A percentile compares a stretch with the other conserved stretches of the same genome.
Evolutionary conservation across 1,140 invertebrate species (phyloP).

Genomic region (Hylaeus volcanicus): DNA sequence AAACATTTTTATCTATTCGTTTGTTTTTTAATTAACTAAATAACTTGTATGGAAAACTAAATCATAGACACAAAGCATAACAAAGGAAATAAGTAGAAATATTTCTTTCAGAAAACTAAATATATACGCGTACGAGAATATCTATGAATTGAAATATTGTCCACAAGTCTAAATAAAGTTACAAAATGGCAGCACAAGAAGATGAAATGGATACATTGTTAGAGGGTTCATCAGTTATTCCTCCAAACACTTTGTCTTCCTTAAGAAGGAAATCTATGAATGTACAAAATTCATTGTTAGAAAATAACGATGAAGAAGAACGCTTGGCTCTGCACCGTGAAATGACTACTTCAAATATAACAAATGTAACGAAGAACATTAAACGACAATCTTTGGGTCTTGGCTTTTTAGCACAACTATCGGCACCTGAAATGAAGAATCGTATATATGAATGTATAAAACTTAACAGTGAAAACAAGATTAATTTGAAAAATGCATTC

Average conservation of each 20-base stretch:
- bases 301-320: slow-evolving; percentile 77
- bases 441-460: slow-evolving; percentile 84
- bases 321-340: slow-evolving; percentile 62
- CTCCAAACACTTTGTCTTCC: neutral
- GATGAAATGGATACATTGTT: neutral
- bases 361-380: slow-evolving; percentile 11
- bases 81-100: neutral
- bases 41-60: neutral
- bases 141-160: neutral
- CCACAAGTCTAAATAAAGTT: neutral
- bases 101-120: neutral
- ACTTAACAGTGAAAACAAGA: slow-evolving; percentile 86
- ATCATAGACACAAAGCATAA: neutral
- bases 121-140: neutral
- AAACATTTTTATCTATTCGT: slow-evolving; percentile 7
- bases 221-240: too few species aligned
- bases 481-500: slow-evolving; percentile 93
- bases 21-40: neutral
- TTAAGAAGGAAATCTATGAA: slow-evolving; percentile 14
- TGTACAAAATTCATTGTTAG: slow-evolving; percentile 29
- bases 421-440: slow-evolving; percentile 76
- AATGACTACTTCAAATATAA: slow-evolving; percentile 14
- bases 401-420: slow-evolving; percentile 62
- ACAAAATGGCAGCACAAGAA: slow-evolving; percentile 6
- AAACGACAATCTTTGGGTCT: slow-evolving; percentile 69